Percentiles rank a stretch among this genome's conserved stretches.
These are phyloP conservation scores for Ophion ellenae DNA, from an alignment of 2,888 invertebrate genomes.

Conservation along the genomic window DNA sequence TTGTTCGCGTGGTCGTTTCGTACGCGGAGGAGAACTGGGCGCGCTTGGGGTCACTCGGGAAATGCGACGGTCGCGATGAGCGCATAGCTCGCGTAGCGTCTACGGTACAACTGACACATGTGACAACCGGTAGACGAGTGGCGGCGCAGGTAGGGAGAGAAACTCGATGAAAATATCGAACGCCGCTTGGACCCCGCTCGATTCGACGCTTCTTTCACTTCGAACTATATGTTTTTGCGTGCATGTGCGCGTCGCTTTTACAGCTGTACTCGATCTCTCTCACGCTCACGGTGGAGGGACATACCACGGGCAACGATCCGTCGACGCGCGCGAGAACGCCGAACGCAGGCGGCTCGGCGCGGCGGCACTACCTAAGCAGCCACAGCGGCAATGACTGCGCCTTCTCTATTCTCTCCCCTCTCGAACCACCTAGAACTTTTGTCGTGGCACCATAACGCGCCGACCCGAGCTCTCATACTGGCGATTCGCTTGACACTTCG, in stretches of 20 bases:
- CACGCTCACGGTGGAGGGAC: not conserved
- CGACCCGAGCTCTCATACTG: no score
- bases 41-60: not conserved
- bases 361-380: conserved; percentile 3
- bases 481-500: no score
- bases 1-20: no score
- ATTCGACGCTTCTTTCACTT: conserved; percentile 62
- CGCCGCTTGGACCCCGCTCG: conserved; percentile 34
- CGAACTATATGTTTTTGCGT: conserved; percentile 3
- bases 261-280: not conserved
- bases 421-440: no score
- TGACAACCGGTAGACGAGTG: conserved; percentile 72
- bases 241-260: not conserved
- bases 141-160: conserved; percentile 30
- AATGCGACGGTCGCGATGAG: conserved; percentile 17
- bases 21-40: not conserved
- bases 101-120: conserved; percentile 74
- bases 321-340: conserved; percentile 22
- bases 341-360: not conserved
- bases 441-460: no score
- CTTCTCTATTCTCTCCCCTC: not conserved
- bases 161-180: conserved; percentile 55
- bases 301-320: conserved; percentile 3
- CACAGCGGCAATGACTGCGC: not conserved
- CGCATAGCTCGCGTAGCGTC: conserved; percentile 60